Evolutionary conservation across 1,140 invertebrate species (phyloP).

Genomic region (Pogonognathellus flavescens): DNA sequence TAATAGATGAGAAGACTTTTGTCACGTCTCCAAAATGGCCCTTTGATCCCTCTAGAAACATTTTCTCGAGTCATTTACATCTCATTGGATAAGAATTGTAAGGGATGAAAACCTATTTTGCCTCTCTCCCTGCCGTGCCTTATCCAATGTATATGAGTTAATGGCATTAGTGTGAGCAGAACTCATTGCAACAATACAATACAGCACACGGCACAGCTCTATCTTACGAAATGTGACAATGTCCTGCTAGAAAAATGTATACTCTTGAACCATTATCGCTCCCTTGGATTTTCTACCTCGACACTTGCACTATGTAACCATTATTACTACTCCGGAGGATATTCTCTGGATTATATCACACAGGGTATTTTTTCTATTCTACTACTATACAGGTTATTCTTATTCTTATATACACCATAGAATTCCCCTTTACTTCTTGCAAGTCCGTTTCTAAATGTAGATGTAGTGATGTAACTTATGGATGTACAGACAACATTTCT

Average conservation of each 20-base stretch:
- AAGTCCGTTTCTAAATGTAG: too few species aligned
- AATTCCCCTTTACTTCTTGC: too few species aligned
- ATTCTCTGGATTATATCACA: too few species aligned
- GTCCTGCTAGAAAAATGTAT: neutral
- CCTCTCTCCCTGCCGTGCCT: slow-evolving; percentile 36
- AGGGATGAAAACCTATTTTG: slow-evolving; percentile 25
- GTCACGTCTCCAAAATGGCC: slow-evolving; percentile 58
- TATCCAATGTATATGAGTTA: slow-evolving; percentile 29
- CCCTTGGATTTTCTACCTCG: slow-evolving; percentile 19
- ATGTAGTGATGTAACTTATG: too few species aligned
- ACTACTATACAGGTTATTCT: too few species aligned
- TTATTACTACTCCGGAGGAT: too few species aligned
- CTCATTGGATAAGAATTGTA: slow-evolving; percentile 45
- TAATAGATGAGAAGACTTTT: slow-evolving; percentile 61
- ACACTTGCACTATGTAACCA: neutral
- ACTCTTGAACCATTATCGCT: slow-evolving; percentile 25
- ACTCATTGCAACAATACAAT: slow-evolving; percentile 20
- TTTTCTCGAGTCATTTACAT: slow-evolving; percentile 57
- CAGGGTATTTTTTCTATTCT: too few species aligned
- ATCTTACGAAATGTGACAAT: neutral
- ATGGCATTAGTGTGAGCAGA: neutral
- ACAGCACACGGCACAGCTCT: slow-evolving; percentile 24
- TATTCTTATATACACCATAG: too few species aligned
- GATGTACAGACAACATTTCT: too few species aligned
- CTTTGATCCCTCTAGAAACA: slow-evolving; percentile 57